Conservation (phyloP, 2,888 invertebrate species). For the Aphidius colemani region DNA sequence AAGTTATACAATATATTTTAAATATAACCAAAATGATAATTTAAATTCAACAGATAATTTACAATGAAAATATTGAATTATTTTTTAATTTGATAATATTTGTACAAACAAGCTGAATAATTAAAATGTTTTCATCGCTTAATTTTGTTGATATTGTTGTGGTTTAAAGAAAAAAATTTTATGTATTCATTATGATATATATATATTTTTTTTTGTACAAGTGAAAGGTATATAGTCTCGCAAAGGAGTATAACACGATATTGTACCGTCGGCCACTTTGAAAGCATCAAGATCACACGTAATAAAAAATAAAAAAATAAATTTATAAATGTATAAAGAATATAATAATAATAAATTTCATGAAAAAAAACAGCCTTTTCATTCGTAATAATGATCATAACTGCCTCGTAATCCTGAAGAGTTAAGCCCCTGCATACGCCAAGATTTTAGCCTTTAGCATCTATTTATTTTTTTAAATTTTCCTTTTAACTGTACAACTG, state of each 20-base stretch:
- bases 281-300: no score
- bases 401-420: conserved; percentile 25
- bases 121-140: not conserved
- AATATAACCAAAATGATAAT: no score
- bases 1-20: no score
- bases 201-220: not conserved
- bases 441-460: conserved; percentile 20
- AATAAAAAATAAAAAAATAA: no score
- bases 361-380: conserved; percentile 14
- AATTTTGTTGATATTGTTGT: conserved; percentile 2
- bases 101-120: not conserved
- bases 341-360: conserved; percentile 3
- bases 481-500: conserved; percentile 15
- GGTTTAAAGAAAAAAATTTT: not conserved
- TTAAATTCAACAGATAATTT: not conserved
- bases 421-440: conserved; percentile 23
- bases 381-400: conserved; percentile 26
- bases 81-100: not conserved
- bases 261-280: no score
- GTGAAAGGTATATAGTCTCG: not conserved
- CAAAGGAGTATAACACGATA: no score
- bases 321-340: no score
- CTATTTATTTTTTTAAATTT: not conserved
- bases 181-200: not conserved
- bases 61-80: not conserved